Base-by-base conservation (phyloP, 2,888 invertebrate genomes). In the Calameuta pallipes region DNA sequence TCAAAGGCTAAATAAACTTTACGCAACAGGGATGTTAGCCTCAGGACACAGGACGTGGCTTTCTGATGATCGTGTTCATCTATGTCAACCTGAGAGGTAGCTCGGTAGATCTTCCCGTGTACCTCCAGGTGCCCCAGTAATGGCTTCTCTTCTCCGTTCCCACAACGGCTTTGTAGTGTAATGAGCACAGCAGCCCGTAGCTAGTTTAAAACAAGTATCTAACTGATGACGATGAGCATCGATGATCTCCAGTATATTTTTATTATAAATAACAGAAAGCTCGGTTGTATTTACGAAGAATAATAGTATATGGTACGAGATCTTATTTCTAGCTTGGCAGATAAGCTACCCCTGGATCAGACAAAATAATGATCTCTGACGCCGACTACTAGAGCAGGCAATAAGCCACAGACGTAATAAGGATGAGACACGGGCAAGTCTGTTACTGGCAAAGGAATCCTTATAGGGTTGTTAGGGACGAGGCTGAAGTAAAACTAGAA, bases 1-100 rank as follows among this genome's bases (percentile, higher is more conserved):
- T 84, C 79, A 78, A 81, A 84, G 81, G 81, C 82, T 76, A 80
- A 83, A 83, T 84, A 88, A 88, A 88, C 83, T 88, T 86, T 82
- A 81, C 78, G 30, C 81, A 81, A 78, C 68, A 80, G 83, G 81
- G 82, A 83, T 82, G 83, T 85, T 85, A 84, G 84, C 86, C 84
- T 82, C 79, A 35, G 84, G 84, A 80, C 76, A 82, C 79, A 78
- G 80, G 73, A 80, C 79, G 76, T 78, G 78, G 79, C 85, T 86
- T 84, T 78, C 74, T 82, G 84, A 87, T 88, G 84, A 84, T 85
- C 84, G 83, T 82, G 84, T 83, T 82, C 56, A 15, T 68, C 30
- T 75, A 74, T 37, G 73, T 33, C 35, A 69, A 77, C 69, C 74
- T 69, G 33, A 69, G 35, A 36, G 56, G 69, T 37, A 73, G 37